These are phyloP conservation scores for Blastobasis lacticolella DNA, from an alignment of 2,888 invertebrate genomes.

Conservation along the genomic window DNA sequence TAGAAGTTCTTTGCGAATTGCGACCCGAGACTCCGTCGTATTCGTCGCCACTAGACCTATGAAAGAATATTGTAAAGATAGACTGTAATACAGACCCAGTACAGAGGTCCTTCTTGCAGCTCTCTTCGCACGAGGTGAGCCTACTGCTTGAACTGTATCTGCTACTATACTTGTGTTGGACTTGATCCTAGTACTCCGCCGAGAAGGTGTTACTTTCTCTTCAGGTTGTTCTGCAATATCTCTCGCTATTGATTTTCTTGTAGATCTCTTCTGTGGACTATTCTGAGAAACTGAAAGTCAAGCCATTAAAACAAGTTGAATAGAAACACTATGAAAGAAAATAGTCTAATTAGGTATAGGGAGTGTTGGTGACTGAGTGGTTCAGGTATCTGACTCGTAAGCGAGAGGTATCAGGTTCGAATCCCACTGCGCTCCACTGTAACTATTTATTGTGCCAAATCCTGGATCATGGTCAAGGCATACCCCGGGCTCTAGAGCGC, in stretches of 20 bases:
- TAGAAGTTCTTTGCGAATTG: too few relatives aligned
- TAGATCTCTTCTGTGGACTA: constrained; percentile 28
- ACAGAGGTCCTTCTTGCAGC: constrained; percentile 51
- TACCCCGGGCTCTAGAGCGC: too few relatives aligned
- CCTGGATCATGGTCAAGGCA: too few relatives aligned
- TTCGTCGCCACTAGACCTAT: too few relatives aligned
- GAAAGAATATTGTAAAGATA: too few relatives aligned
- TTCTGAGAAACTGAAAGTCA: constrained; percentile 23
- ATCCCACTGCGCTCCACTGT: too few relatives aligned
- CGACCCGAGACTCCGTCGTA: too few relatives aligned
- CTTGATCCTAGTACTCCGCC: constrained; percentile 45
- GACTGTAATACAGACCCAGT: constrained; percentile 29
- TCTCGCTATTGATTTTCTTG: constrained; percentile 34
- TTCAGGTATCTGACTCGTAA: too few relatives aligned
- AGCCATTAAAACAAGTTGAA: not conserved
- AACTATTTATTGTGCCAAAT: too few relatives aligned
- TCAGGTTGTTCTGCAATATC: constrained; percentile 35
- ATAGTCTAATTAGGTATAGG: not conserved
- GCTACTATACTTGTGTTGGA: constrained; percentile 44
- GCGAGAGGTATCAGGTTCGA: too few relatives aligned
- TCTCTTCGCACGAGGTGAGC: constrained; percentile 58
- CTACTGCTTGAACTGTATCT: constrained; percentile 33
- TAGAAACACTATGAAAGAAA: not conserved
- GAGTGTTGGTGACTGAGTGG: too few relatives aligned
- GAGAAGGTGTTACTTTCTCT: constrained; percentile 41